A percentile compares a stretch with the other conserved stretches of the same genome.
Conservation (phyloP, 2,113 vertebrate species). For the Talpa occidentalis region DNA sequence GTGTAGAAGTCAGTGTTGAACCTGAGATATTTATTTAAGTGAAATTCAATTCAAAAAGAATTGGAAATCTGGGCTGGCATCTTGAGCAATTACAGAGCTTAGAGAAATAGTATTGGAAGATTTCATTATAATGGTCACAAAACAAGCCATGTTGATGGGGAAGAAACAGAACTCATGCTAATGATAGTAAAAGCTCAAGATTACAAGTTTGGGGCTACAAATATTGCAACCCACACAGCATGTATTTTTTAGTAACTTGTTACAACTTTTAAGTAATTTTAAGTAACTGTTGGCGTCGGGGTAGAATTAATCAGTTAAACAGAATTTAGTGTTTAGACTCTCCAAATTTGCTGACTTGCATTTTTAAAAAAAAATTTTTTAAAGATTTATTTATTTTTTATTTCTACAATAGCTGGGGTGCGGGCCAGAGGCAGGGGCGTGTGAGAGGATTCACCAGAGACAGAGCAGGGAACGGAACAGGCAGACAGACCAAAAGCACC, state of each 20-base stretch:
- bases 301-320: slow-evolving; percentile 67
- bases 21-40: background rate
- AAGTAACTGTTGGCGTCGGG: slow-evolving; percentile 53
- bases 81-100: background rate
- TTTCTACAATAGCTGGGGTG: too few species aligned
- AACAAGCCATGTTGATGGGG: background rate
- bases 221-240: background rate
- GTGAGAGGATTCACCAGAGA: too few species aligned
- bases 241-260: slow-evolving; percentile 35
- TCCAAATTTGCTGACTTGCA: slow-evolving; percentile 52
- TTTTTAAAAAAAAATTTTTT: too few species aligned
- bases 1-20: background rate
- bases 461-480: too few species aligned
- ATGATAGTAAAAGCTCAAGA: slow-evolving; percentile 36
- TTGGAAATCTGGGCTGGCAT: slow-evolving; percentile 25
- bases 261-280: slow-evolving; percentile 64
- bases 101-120: slow-evolving; percentile 14
- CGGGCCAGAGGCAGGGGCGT: too few species aligned
- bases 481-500: too few species aligned
- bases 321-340: slow-evolving; percentile 55
- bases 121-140: background rate
- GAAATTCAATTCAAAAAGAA: background rate
- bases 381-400: too few species aligned
- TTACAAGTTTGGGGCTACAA: slow-evolving; percentile 43
- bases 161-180: background rate